Base-by-base conservation (phyloP, 2,113 vertebrate genomes). In the Gyps fulvus region DNA sequence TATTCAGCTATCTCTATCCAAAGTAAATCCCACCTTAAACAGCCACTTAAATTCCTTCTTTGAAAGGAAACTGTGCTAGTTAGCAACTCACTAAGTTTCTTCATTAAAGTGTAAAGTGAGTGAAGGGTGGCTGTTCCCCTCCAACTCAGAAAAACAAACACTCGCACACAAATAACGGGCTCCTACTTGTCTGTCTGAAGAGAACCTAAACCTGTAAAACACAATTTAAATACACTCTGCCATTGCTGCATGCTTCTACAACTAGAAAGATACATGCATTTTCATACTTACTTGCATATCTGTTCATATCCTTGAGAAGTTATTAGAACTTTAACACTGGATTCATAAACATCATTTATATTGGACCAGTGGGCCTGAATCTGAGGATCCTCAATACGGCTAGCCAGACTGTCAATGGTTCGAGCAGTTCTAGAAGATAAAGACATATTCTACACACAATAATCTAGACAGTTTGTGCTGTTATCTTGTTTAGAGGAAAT, bases 281-380 rank as follows among this genome's bases (percentile, higher is more conserved):
- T 59, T 47, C 59, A 66, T 10, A 98, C 99, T 98, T 98, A 99
- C 99, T 99, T 99, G 99, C 99, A 99, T 97, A 99, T 99, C 95
- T 99, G 99, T 93, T 99, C 99, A 31, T 99, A 99, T 82, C 99
- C 99, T 97, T 99, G 99, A 19, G 99, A 99, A 9, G 99, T 99
- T 96, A 99, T 99, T 88, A 99, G 98, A 77, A 99, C 99, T 96
- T 99, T 99, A 78, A 99, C 99, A 32, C 99, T 99, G 69, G 99
- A 99, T 95, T 99, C 99, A 27, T 99, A 99, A 81, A 99, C 99
- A 19, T 99, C 99, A 45, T 99, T 99, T 86, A 99, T 99, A 94
- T 99, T 99, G 73, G 99, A 99, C 99, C 99, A 99, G 80, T 99
- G 99, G 43, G 99, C 99, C 95, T 99, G 99, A 90, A 99, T 99